Evolutionary conservation across 2,113 vertebrate genomes (phyloP).

Genomic region (Entelurus aequoreus): DNA sequence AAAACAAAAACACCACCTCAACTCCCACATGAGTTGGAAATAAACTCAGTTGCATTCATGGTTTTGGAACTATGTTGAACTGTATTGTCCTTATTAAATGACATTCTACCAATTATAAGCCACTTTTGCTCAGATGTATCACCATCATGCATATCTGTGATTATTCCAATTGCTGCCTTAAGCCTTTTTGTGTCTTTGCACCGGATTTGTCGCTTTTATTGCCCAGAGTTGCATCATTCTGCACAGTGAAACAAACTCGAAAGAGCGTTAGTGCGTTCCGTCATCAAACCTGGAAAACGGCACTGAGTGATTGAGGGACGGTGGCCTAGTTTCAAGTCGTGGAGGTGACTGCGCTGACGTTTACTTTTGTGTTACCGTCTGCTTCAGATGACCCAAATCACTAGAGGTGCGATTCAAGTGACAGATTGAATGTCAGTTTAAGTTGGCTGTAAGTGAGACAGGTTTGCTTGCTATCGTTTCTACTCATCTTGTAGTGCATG

Average conservation of each 20-base stretch:
- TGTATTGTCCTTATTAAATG: too few species aligned
- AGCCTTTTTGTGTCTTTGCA: constrained; percentile 17
- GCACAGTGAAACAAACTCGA: constrained; percentile 19
- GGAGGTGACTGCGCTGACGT: not conserved
- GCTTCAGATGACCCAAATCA: too few species aligned
- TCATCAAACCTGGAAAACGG: constrained; percentile 19
- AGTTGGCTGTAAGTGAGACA: too few species aligned
- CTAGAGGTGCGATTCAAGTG: too few species aligned
- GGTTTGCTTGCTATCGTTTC: too few species aligned
- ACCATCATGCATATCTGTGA: constrained; percentile 34
- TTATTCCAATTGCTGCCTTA: constrained; percentile 47
- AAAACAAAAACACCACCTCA: too few species aligned
- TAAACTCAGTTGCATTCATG: too few species aligned
- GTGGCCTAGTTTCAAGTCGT: constrained; percentile 12
- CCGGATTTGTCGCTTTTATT: constrained; percentile 29
- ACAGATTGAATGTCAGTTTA: too few species aligned
- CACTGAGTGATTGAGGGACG: not conserved
- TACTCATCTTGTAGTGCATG: too few species aligned
- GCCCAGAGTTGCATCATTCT: constrained; percentile 49
- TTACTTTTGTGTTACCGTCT: not conserved
- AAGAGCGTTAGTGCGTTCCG: constrained; percentile 13
- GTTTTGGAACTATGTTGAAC: too few species aligned
- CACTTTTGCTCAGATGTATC: constrained; percentile 25
- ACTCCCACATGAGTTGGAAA: too few species aligned
- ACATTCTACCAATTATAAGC: constrained; percentile 22